Conservation (phyloP, 37 sponge, comb jelly and placozoan species). For the Halisarca cf. caerulea region DNA sequence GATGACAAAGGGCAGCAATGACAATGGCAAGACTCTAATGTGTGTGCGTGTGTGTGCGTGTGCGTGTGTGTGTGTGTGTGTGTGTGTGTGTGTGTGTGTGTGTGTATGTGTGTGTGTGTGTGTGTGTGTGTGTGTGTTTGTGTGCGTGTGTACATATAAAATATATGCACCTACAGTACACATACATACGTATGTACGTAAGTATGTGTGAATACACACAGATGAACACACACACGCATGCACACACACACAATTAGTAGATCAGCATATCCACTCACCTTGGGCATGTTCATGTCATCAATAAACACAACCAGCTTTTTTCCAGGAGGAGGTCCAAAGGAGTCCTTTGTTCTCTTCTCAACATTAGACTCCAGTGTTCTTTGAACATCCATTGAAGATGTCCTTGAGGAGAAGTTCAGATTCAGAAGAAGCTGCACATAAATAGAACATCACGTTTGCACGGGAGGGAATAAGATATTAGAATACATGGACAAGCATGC, state of each 20-base stretch:
- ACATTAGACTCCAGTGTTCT: constrained; percentile 96
- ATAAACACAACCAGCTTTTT: constrained; percentile 94
- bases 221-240: too few relatives aligned
- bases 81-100: constrained; percentile 19
- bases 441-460: not conserved
- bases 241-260: not conserved
- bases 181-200: too few relatives aligned
- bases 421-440: constrained; percentile 78
- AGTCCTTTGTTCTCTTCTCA: constrained; percentile 97
- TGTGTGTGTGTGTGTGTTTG: constrained; percentile 9
- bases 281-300: constrained; percentile 99
- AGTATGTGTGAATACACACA: too few relatives aligned
- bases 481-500: too few relatives aligned
- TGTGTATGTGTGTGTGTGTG: constrained; percentile 18
- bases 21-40: too few relatives aligned
- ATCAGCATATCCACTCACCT: constrained; percentile 22
- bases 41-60: constrained; percentile 15
- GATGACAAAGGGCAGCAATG: too few relatives aligned
- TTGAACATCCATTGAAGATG: constrained; percentile 98
- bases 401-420: constrained; percentile 98
- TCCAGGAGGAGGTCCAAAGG: constrained; percentile 96
- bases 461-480: too few relatives aligned
- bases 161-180: too few relatives aligned
- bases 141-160: too few relatives aligned
- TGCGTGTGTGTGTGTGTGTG: constrained; percentile 17